Evolutionary conservation across 1,140 invertebrate species (phyloP), one percentile per base, ranked within the genome.

Genomic region (Agrypnia vestita): DNA sequence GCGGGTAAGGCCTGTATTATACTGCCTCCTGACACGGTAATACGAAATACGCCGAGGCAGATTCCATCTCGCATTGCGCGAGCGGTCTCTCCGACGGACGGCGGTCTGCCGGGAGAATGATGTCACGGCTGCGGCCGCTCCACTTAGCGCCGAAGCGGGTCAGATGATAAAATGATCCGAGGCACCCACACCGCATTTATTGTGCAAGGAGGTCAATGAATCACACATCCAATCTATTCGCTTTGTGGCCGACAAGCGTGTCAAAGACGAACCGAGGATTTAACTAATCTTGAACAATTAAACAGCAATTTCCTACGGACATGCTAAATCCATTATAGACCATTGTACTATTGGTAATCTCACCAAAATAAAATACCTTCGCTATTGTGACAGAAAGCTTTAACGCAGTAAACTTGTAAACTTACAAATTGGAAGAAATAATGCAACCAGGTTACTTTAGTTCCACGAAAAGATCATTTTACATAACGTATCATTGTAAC

Each of bases 81-180:
- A 49, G 53, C 78, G 53, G 69, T 74, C 78, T 43, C 76, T 55
- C 43, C 76, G 62, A 56, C 76, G 71, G 62, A 78, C 17, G 35
- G 7, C 72, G 72, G 35, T 25, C 21, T 9, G 72, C 13, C 35
- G 47, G 76, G 10, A 35, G 64, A 69, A 74, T 74, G 53, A 56
- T 74, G 71, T 74, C 71, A 74, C 71, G 75, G 75, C 35, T 76
- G 75, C 71, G 75, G 75, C 35, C 62, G 75, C 61, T 67, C 75
- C 56, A 76, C 53, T 76, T 64, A 76, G 47, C 56, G 56, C 56
- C 35, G 59, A 46, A 76, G 56, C 75, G 53, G 75, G 75, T 64
- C 75, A 76, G 61, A 76, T 76, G 62, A 64, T 76, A 21, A 64
- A 76, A 76, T 64, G 35, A 74, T 74, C 53, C 49, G 46, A 72